Percentiles rank a stretch among this genome's conserved stretches.
phyloP scores from a whole-genome alignment of 2,113 vertebrate genomes.

The Neotragus moschatus region DNA sequence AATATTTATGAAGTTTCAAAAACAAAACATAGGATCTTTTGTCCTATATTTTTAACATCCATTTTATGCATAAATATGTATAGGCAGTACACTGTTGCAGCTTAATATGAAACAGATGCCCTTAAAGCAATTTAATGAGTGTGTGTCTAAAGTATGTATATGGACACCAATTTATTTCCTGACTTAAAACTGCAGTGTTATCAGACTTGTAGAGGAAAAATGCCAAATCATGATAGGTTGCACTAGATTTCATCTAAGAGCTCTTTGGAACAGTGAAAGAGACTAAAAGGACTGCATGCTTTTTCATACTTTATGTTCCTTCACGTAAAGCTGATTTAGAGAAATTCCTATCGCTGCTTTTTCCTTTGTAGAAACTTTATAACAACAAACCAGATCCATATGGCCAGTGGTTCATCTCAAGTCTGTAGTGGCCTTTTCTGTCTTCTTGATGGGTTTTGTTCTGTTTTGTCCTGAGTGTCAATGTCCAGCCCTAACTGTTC shows the following conservation, averaged over 20 bases:
- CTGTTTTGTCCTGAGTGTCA: neutral
- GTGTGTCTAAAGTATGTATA: conserved; percentile 14
- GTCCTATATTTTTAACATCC: neutral
- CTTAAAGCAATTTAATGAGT: neutral
- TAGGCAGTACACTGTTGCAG: neutral
- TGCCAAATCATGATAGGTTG: neutral
- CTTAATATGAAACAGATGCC: conserved; percentile 38
- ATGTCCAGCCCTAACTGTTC: neutral
- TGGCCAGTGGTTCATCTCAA: neutral
- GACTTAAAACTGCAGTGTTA: neutral
- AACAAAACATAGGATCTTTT: neutral
- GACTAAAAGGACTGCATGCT: neutral
- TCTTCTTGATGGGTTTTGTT: neutral
- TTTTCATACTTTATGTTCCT: neutral
- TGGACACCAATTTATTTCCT: neutral
- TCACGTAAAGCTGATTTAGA: neutral
- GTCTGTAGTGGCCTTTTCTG: neutral
- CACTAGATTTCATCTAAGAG: neutral
- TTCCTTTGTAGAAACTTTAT: neutral
- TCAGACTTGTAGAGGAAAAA: neutral
- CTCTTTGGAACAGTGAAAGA: neutral
- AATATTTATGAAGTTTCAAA: conserved; percentile 14
- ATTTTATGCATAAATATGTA: neutral
- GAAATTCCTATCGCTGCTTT: neutral
- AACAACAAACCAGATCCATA: neutral